Evolutionary conservation across 2,113 vertebrate species (phyloP), one percentile per base, ranked within the genome.

Genomic region (Catharus bicknelli): DNA sequence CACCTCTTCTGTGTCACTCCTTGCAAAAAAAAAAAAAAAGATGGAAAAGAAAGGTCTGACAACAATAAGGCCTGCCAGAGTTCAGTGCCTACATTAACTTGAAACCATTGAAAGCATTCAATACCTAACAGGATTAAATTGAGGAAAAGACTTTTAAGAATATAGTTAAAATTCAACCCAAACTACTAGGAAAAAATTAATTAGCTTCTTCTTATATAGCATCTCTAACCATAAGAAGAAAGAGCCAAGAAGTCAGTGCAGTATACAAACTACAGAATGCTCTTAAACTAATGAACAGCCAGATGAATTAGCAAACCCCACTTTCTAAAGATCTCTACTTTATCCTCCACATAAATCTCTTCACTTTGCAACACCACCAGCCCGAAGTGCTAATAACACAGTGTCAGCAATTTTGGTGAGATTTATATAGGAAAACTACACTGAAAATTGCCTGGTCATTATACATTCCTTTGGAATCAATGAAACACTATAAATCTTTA

Each of bases 291-390:
- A 76, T 7, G 1, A 80, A 59, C 40, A 83, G 64, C 51, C 58
- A 66, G 27, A 78, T 53, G 78, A 95, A 94, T 88, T 83, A 94
- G 72, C 68, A 88, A 93, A 55, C 51, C 59, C 17, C 63, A 48
- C 59, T 89, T 74, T 57, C 59, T 32, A 88, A 74, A 38, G 59
- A 85, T 90, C 47, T 72, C 59, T 73, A 38, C 67, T 91, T 94
- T 88, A 94, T 93, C 90, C 91, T 92, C 20, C 75, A 64, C 89
- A 93, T 95, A 94, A 97, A 94, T 94, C 84, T 84, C 79, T 58
- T 87, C 72, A 70, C 45, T 61, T 54, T 48, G 51, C 78, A 94
- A 42, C 83, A 64, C 86, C 47, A 67, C 54, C 73, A 90, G 51
- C 58, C 53, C 23, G 42, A 72, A 42, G 73, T 77, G 72, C 92